A percentile compares a stretch with the other conserved stretches of the same genome.
phyloP scores from a whole-genome alignment of 53 echinoderm and acorn worm species.

The Antedon mediterranea region DNA sequence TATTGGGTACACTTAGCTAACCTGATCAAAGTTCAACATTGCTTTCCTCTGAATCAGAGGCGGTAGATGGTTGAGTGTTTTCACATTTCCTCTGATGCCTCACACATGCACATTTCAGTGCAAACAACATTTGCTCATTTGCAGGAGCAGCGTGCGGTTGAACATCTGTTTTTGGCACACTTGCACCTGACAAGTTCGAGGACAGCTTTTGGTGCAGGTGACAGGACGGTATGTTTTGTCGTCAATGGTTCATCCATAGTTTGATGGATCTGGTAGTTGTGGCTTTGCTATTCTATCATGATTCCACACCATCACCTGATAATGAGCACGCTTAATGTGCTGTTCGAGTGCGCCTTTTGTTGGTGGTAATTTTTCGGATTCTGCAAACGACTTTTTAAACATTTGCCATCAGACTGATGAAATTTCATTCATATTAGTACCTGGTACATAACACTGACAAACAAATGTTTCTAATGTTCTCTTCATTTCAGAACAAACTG shows the following conservation, averaged over 20 bases:
- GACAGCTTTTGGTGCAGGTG: constrained; percentile 5
- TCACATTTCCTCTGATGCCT: constrained; percentile 1
- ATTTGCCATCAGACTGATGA: background rate
- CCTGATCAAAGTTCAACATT: too few species aligned
- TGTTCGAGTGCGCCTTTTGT: constrained; percentile 1
- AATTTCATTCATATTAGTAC: too few species aligned
- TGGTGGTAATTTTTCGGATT: constrained; percentile 12
- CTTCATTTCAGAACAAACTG: background rate
- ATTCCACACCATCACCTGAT: constrained; percentile 19
- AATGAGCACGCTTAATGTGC: constrained; percentile 4
- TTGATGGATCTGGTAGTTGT: background rate
- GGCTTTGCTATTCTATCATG: constrained; percentile 4
- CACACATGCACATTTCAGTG: too few species aligned
- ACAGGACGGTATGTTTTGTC: background rate
- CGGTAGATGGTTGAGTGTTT: too few species aligned
- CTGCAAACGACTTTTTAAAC: background rate
- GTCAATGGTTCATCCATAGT: constrained; percentile 15
- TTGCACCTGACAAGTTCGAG: background rate
- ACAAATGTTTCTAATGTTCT: background rate
- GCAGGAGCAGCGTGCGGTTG: constrained; percentile 2
- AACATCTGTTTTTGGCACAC: background rate
- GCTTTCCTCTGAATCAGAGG: too few species aligned
- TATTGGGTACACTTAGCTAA: too few species aligned
- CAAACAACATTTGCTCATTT: constrained; percentile 1
- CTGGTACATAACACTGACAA: background rate